Percentiles rank a stretch among this genome's conserved stretches.
Conservation (phyloP, 2,888 invertebrate species). For the Zygogramma bicolorata region DNA sequence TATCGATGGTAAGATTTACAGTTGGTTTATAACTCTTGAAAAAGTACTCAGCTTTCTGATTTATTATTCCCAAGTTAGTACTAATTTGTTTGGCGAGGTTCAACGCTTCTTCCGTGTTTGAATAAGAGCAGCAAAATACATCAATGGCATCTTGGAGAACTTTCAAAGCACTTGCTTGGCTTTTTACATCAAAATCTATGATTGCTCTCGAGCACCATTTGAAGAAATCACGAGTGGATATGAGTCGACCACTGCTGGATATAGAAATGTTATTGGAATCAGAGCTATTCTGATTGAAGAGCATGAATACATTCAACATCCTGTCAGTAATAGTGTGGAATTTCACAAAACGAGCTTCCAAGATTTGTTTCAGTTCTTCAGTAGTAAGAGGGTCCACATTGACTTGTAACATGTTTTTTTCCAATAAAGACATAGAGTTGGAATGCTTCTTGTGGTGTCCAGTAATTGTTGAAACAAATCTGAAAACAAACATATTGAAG, state of each 20-base stretch:
- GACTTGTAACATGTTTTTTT: conserved; percentile 86
- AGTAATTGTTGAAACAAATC: conserved; percentile 72
- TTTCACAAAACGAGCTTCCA: conserved; percentile 77
- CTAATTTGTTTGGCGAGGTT: conserved; percentile 81
- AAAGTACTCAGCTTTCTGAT: conserved; percentile 85
- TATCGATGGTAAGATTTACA: conserved; percentile 71
- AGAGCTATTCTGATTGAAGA: conserved; percentile 74
- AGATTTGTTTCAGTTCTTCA: conserved; percentile 80
- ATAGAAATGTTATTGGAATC: conserved; percentile 52
- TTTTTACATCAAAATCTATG: conserved; percentile 79
- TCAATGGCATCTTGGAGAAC: conserved; percentile 92
- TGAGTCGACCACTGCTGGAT: conserved; percentile 73
- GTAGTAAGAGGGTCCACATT: conserved; percentile 83
- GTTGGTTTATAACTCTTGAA: conserved; percentile 83
- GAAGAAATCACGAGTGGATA: conserved; percentile 89
- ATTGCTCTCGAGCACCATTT: conserved; percentile 90
- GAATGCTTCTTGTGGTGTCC: conserved; percentile 75
- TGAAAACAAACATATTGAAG: conserved; percentile 58
- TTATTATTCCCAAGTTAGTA: conserved; percentile 83
- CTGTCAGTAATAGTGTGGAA: conserved; percentile 79
- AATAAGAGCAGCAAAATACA: conserved; percentile 86
- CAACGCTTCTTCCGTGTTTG: conserved; percentile 75
- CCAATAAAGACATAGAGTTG: conserved; percentile 76
- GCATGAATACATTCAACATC: conserved; percentile 86
- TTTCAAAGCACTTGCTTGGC: conserved; percentile 75